Evolutionary conservation across 2,113 vertebrate species (phyloP), one percentile per base, ranked within the genome.

Genomic region (Spheniscus mendiculus): DNA sequence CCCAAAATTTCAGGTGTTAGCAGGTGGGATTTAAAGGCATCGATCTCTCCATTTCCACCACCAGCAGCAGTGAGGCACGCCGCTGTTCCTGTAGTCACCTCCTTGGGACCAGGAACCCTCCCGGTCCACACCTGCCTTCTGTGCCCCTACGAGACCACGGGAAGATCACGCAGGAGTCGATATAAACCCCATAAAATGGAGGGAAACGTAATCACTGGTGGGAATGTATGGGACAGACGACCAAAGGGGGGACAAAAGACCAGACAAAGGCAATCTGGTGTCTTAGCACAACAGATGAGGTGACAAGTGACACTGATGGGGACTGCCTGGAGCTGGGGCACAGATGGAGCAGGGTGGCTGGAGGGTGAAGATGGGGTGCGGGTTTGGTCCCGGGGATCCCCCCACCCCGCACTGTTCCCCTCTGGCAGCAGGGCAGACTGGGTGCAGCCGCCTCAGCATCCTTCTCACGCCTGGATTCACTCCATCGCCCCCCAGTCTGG

Each of bases 101-200:
- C 38, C 69, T 59, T 9, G 63, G 38, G n/a, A 83, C 32, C 3
- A 3, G 71, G 38, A 63, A 38, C 25, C 30, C 38, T 52, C 76
- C 72, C 10, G 7, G 10, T 22, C 62, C 52, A 27, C 27, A 16
- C 6, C 8, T 20, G 56, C 15, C 22, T n/a, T 8, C 72, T 32
- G 53, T 12, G 20, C 23, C 23, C 18, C 40, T 27, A 3, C 0
- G 1, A 40, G 52, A 34, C 6, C 66, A 69, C 1, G 0, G 36
- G 18, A 47, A 34, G 38, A 42, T 53, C 38, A 36, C 0, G 0
- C 26, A 19, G 62, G 10, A 76, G 55, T 5, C 40, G 45, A 45
- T 29, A 52, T 7, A 44, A 87, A 77, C 11, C 59, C 34, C 45
- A 29, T 55, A 44, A 87, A 81, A 44, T 4, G 36, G 65, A 73